Evolutionary conservation across 1,140 invertebrate species (phyloP), one percentile per base, ranked within the genome.

Genomic region (Drosophila kanapiae): DNA sequence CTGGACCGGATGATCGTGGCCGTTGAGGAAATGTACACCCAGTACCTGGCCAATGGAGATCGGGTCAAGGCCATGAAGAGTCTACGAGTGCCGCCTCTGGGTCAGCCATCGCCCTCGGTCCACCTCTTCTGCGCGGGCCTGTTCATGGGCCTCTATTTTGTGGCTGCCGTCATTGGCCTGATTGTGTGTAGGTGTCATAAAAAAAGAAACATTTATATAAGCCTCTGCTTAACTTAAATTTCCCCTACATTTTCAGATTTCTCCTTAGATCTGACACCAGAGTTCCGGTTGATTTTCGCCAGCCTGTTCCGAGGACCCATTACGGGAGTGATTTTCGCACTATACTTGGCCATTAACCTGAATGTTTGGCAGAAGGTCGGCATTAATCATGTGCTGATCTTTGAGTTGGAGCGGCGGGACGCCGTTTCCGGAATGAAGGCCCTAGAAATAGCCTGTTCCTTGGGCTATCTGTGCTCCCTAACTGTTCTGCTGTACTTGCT

Each of bases 321-420:
- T 47, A 92, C 95, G 6, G 88, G 96, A 9, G 94, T 96, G 40
- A 75, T 96, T 4, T 95, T 94, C 74, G 91, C 95, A 3, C 96
- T 95, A 77, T 92, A 96, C 4, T 93, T 96, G 62, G 95, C 96
- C 13, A 92, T 96, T 38, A 97, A 97, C 92, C 95, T 93, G 0
- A 95, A 95, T 80, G 95, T 95, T 49, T 97, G 96, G 96, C 93
- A 95, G 56, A 94, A 93, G 37, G 94, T 95, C n/a, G 96, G 96
- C 45, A 95, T 97, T 14, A 97, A 97, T 92, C 96, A 97, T 91
- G 95, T 97, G 0, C 94, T 97, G 0, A 97, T 97, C 61, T 97
- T 97, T 81, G 96, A 97, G 91, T 93, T 96, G 16, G 95, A 97
- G 92, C 96, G 96, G 1, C 92, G 96, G 31, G 94, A 96, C 80